These are phyloP conservation scores for Poecilia latipinna DNA, from an alignment of 2,113 vertebrate genomes.

Conservation along the genomic window DNA sequence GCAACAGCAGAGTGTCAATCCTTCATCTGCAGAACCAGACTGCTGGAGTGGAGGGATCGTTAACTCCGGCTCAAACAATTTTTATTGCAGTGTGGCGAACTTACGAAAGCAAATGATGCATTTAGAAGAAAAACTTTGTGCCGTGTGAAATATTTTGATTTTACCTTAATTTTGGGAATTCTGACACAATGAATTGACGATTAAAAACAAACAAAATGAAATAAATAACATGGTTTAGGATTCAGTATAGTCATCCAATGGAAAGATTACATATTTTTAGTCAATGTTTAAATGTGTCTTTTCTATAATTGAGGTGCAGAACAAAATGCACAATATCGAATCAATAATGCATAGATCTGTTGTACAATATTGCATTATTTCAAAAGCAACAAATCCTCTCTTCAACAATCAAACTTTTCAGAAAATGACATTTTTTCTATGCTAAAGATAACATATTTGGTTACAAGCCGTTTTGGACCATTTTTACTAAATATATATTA, in stretches of 20 bases:
- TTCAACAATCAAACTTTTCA: not conserved
- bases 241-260: not conserved
- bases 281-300: too few relatives aligned
- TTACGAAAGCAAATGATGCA: not conserved
- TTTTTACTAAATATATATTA: not conserved
- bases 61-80: not conserved
- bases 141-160: not conserved
- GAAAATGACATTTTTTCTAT: not conserved
- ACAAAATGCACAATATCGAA: not conserved
- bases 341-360: not conserved
- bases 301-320: too few relatives aligned
- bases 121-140: not conserved
- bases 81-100: not conserved
- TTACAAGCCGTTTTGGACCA: not conserved
- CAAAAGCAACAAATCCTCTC: not conserved
- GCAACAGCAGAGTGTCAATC: not conserved
- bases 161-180: not conserved
- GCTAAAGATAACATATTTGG: too few relatives aligned
- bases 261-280: not conserved
- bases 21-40: not conserved
- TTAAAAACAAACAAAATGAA: not conserved
- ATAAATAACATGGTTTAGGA: not conserved
- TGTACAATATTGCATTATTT: not conserved
- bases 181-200: not conserved
- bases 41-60: not conserved